Percentiles rank a stretch among this genome's conserved stretches.
These are phyloP conservation scores for Aphelenchoides besseyi DNA, from an alignment of 1,140 invertebrate species.

Conservation along the genomic window DNA sequence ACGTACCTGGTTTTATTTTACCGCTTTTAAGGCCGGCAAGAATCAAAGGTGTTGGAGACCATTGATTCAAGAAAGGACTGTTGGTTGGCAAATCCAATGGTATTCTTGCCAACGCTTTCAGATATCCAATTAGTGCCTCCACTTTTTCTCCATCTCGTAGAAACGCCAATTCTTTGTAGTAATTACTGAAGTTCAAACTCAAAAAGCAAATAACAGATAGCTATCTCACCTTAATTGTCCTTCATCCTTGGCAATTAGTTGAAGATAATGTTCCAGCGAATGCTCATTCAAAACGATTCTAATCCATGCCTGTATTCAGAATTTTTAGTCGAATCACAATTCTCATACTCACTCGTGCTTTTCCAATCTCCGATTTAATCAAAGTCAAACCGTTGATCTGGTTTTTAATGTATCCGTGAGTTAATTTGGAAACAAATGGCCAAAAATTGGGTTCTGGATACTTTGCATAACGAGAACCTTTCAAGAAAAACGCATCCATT, in stretches of 20 bases:
- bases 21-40: constrained; percentile 50
- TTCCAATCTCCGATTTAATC: constrained; percentile 58
- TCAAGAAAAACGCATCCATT: constrained; percentile 61
- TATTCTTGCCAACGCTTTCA: constrained; percentile 44
- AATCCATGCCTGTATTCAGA: constrained; percentile 51
- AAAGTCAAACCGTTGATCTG: constrained; percentile 55
- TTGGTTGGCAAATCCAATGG: constrained; percentile 46
- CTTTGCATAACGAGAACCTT: constrained; percentile 55
- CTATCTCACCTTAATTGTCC: constrained; percentile 32
- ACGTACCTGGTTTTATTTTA: background rate
- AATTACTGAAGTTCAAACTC: constrained; percentile 42
- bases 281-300: constrained; percentile 58
- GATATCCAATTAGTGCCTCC: constrained; percentile 43
- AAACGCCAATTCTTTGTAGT: constrained; percentile 53
- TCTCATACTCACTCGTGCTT: constrained; percentile 42
- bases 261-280: constrained; percentile 45
- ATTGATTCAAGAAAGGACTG: constrained; percentile 51
- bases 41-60: constrained; percentile 60
- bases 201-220: background rate
- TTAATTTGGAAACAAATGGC: constrained; percentile 62
- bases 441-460: constrained; percentile 61
- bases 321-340: constrained; percentile 13
- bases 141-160: constrained; percentile 51
- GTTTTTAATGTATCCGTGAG: constrained; percentile 50
- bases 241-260: constrained; percentile 37